A percentile compares a stretch with the other conserved stretches of the same genome.
phyloP scores from a whole-genome alignment of 2,888 invertebrate species.

The Palloptera scutellata region DNA sequence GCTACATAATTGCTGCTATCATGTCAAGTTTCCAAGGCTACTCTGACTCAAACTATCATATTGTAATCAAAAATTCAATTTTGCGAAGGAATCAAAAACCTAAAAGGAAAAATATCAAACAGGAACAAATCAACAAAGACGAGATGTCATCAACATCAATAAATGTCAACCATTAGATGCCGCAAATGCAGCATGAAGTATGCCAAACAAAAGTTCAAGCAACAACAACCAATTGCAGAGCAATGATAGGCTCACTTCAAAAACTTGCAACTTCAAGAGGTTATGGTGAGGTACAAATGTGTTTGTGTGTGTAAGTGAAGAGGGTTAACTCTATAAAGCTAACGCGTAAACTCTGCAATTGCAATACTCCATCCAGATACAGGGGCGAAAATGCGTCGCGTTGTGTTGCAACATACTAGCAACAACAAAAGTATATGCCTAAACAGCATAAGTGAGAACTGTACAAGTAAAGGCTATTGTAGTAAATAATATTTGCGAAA shows the following conservation, averaged over 20 bases:
- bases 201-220: no score
- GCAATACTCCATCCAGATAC: not conserved
- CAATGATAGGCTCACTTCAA: no score
- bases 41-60: no score
- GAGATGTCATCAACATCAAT: not conserved
- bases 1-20: no score
- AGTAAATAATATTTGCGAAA: not conserved
- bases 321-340: not conserved
- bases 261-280: not conserved
- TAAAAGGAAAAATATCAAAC: not conserved
- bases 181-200: not conserved
- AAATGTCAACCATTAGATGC: not conserved
- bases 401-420: not conserved
- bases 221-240: no score
- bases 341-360: not conserved
- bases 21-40: no score
- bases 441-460: not conserved
- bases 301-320: not conserved
- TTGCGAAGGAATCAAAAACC: no score
- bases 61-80: not conserved
- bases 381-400: not conserved
- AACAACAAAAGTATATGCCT: not conserved
- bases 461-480: no score
- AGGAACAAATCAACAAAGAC: not conserved
- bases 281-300: not conserved